A percentile compares a stretch with the other conserved stretches of the same genome.
Conservation (phyloP, 2,888 invertebrate genomes). For the Campaea margaritaria region DNA sequence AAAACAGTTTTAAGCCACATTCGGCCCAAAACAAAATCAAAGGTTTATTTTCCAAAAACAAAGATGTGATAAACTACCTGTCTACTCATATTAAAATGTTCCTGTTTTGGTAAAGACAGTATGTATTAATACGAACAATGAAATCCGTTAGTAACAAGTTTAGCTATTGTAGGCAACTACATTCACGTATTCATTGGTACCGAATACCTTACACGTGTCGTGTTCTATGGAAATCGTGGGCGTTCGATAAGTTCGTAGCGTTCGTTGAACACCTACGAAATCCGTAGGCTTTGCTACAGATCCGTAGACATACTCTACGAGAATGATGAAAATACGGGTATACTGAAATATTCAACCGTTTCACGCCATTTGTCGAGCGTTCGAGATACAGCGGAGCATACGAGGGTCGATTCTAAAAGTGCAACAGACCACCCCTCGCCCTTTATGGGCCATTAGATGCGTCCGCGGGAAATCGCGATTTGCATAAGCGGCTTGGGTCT, state of each 20-base stretch:
- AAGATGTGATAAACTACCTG: too few relatives aligned
- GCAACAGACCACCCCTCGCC: conserved; percentile 62
- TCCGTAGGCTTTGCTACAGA: conserved; percentile 10
- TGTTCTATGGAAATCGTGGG: neutral
- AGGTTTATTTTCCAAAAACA: too few relatives aligned
- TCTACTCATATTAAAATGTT: too few relatives aligned
- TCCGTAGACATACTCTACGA: neutral
- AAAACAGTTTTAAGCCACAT: too few relatives aligned
- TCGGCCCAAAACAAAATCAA: too few relatives aligned
- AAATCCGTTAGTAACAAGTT: too few relatives aligned
- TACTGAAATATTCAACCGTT: conserved; percentile 4
- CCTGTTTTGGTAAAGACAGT: too few relatives aligned
- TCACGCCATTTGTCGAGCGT: conserved; percentile 27
- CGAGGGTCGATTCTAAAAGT: conserved; percentile 64
- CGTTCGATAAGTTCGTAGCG: neutral
- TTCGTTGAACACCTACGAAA: conserved; percentile 9
- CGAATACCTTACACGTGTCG: neutral
- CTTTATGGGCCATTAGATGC: conserved; percentile 80
- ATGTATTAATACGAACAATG: too few relatives aligned
- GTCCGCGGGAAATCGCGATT: conserved; percentile 83
- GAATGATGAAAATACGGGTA: too few relatives aligned
- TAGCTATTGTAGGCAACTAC: neutral
- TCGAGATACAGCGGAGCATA: conserved; percentile 13
- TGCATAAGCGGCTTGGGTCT: conserved; percentile 84
- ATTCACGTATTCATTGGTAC: neutral